Evolutionary conservation across 2,888 invertebrate genomes (phyloP).

Genomic region (Acanthococcus lagerstroemiae): DNA sequence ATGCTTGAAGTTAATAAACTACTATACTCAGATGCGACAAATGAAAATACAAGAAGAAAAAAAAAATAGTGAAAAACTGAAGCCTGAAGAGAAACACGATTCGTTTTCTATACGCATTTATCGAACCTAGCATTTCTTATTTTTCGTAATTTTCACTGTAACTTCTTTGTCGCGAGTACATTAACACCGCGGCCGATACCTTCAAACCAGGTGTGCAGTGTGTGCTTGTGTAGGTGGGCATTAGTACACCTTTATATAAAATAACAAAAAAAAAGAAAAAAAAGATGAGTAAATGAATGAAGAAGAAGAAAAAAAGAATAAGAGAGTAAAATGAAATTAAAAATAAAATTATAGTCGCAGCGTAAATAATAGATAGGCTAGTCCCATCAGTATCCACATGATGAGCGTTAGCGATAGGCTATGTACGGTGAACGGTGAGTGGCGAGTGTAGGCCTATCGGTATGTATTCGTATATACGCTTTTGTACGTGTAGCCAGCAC

Average conservation of each 20-base stretch:
- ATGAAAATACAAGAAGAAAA: no score
- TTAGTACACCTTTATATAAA: background rate
- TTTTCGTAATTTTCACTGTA: background rate
- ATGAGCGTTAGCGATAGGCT: slow-evolving; percentile 3
- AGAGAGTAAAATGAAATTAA: slow-evolving; percentile 25
- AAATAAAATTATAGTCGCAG: slow-evolving; percentile 24
- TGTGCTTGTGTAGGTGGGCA: slow-evolving; percentile 15
- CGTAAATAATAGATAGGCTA: slow-evolving; percentile 30
- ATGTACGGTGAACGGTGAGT: background rate
- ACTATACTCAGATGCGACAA: no score
- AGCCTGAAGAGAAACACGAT: no score
- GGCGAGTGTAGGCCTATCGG: background rate
- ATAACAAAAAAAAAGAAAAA: background rate
- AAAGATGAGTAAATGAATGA: background rate
- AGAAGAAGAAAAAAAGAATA: slow-evolving; percentile 4
- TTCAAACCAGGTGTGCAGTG: background rate
- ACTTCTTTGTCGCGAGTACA: slow-evolving; percentile 21
- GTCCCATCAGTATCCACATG: slow-evolving; percentile 16
- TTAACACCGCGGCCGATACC: slow-evolving; percentile 10
- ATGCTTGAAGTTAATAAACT: no score
- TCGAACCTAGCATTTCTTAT: no score
- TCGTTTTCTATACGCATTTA: no score
- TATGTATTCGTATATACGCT: background rate
- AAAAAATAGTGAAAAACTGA: no score
- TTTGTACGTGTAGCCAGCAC: background rate